These are phyloP conservation scores for Parazoanthus atlanticus DNA, from an alignment of 92 coral and sea anemone species.

Conservation along the genomic window DNA sequence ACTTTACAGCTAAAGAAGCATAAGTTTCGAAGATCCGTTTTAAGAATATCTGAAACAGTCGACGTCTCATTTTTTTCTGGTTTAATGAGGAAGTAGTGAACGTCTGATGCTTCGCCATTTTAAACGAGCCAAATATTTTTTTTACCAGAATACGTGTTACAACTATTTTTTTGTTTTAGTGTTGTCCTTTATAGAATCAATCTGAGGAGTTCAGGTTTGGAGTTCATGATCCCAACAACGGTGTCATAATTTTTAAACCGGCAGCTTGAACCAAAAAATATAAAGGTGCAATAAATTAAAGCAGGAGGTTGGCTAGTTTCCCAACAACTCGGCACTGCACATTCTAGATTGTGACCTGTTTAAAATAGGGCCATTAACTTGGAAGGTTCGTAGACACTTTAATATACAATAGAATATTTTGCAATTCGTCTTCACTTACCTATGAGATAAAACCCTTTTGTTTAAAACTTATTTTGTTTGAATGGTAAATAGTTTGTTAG, in stretches of 20 bases:
- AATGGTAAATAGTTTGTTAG: not conserved
- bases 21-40: too few relatives aligned
- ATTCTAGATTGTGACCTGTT: not conserved
- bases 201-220: too few relatives aligned
- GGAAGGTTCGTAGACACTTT: not conserved
- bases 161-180: too few relatives aligned
- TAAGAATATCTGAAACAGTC: too few relatives aligned
- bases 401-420: too few relatives aligned
- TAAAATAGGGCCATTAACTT: not conserved
- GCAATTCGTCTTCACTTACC: not conserved
- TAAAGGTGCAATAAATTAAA: not conserved
- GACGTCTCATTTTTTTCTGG: too few relatives aligned
- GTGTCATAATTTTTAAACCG: not conserved
- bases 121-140: too few relatives aligned
- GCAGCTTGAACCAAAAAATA: not conserved
- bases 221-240: not conserved
- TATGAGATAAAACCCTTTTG: not conserved
- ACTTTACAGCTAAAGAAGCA: too few relatives aligned
- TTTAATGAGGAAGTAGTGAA: too few relatives aligned
- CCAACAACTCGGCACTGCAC: not conserved
- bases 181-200: too few relatives aligned
- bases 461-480: not conserved
- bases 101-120: too few relatives aligned
- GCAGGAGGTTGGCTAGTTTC: not conserved
- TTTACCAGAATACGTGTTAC: too few relatives aligned